Evolutionary conservation across 1,140 invertebrate genomes (phyloP).

Genomic region (Achatina immaculata): DNA sequence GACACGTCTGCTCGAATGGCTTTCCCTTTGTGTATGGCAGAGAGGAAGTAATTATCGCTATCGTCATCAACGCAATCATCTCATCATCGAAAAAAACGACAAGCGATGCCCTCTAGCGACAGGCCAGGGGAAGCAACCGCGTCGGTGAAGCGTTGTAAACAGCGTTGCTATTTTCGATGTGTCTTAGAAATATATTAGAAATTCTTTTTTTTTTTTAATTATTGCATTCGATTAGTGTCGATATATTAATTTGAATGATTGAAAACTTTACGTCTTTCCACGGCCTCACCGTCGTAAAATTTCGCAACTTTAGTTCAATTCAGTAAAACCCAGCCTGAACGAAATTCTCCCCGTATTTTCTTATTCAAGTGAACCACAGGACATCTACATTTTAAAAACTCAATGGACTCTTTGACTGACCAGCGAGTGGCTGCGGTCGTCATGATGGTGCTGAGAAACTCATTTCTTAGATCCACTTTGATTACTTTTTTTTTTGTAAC

Average conservation of each 20-base stretch:
- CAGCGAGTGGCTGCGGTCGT: too few relatives aligned
- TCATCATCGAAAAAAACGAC: constrained; percentile 38
- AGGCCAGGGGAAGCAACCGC: neutral
- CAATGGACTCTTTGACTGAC: too few relatives aligned
- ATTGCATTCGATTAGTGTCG: neutral
- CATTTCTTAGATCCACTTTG: too few relatives aligned
- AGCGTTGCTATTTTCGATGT: neutral
- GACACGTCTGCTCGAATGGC: neutral
- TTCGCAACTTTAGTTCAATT: neutral
- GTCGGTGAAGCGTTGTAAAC: neutral
- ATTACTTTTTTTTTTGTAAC: too few relatives aligned
- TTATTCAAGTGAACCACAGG: too few relatives aligned
- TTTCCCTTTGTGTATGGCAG: constrained; percentile 8
- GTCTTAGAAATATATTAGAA: neutral
- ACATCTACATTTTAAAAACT: too few relatives aligned
- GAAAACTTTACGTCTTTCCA: neutral
- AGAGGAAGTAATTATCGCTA: constrained; percentile 41
- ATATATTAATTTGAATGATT: neutral
- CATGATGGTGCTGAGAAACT: too few relatives aligned
- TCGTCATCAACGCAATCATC: constrained; percentile 40
- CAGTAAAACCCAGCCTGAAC: too few relatives aligned
- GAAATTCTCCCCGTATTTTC: too few relatives aligned
- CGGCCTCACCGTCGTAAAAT: neutral
- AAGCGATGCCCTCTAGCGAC: constrained; percentile 33
- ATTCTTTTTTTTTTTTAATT: neutral